These are phyloP conservation scores for Maniola jurtina DNA, from an alignment of 1,140 invertebrate species.

Conservation along the genomic window DNA sequence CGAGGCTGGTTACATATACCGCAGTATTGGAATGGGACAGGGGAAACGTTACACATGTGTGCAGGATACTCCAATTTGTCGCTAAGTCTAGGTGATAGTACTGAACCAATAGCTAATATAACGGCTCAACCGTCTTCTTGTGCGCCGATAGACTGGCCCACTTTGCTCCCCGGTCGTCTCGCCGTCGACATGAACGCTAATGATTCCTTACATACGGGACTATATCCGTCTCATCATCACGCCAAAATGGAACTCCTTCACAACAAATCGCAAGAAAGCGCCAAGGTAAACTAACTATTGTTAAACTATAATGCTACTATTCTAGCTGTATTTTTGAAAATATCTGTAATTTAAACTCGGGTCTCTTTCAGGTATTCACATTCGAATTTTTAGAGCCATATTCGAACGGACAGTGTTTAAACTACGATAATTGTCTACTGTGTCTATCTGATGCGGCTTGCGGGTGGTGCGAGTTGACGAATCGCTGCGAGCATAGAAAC, in stretches of 20 bases:
- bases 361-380: conserved; percentile 83
- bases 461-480: conserved; percentile 91
- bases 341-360: background rate
- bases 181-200: conserved; percentile 86
- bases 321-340: background rate
- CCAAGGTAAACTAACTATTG: conserved; percentile 79
- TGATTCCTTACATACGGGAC: conserved; percentile 75
- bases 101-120: conserved; percentile 79
- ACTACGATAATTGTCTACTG: conserved; percentile 90
- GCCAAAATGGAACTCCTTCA: conserved; percentile 90
- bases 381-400: conserved; percentile 95
- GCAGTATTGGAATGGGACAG: conserved; percentile 82
- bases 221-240: conserved; percentile 81
- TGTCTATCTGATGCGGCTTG: conserved; percentile 94
- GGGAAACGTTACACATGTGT: conserved; percentile 85
- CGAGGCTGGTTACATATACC: conserved; percentile 89
- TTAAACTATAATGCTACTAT: background rate
- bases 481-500: conserved; percentile 81
- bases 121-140: conserved; percentile 84
- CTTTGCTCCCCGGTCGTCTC: conserved; percentile 78
- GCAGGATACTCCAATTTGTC: conserved; percentile 80
- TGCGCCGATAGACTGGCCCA: conserved; percentile 79
- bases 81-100: conserved; percentile 46
- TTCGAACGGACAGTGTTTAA: conserved; percentile 86
- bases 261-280: conserved; percentile 84